Evolutionary conservation across 2,888 invertebrate genomes (phyloP).

Genomic region (Chymomyza fuscimana): DNA sequence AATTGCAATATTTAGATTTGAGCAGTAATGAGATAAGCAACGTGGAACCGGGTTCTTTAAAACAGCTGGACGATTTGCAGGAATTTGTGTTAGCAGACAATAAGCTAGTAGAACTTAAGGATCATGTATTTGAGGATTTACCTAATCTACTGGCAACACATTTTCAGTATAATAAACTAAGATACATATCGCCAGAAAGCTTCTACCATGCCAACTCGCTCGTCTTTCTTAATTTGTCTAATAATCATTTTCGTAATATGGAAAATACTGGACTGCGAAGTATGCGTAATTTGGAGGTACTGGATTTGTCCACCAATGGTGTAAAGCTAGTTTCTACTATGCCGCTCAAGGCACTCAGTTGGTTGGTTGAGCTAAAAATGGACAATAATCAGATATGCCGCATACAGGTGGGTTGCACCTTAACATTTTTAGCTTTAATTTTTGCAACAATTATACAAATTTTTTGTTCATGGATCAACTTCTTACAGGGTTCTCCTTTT

Average conservation of each 20-base stretch:
- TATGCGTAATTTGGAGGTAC: constrained; percentile 88
- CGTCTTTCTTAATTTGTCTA: constrained; percentile 90
- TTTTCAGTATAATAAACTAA: constrained; percentile 88
- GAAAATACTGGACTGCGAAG: constrained; percentile 88
- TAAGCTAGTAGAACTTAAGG: constrained; percentile 87
- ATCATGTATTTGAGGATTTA: constrained; percentile 87
- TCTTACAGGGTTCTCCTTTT: constrained; percentile 85
- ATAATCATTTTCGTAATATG: constrained; percentile 87
- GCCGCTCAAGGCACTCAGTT: constrained; percentile 87
- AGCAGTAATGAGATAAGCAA: constrained; percentile 89
- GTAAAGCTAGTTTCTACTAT: constrained; percentile 86
- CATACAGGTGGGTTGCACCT: constrained; percentile 81
- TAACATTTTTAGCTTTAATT: neutral
- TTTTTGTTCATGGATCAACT: neutral
- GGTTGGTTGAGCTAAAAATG: constrained; percentile 92
- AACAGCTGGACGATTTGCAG: constrained; percentile 85
- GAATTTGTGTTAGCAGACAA: constrained; percentile 87
- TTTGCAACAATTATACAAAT: neutral
- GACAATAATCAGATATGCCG: constrained; percentile 91
- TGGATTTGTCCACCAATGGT: constrained; percentile 91
- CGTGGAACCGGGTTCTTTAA: constrained; percentile 87
- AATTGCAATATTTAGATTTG: constrained; percentile 87
- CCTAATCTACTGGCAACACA: constrained; percentile 84
- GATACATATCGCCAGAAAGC: constrained; percentile 86
- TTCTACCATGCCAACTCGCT: constrained; percentile 89